phyloP scores from a whole-genome alignment of 2,888 invertebrate genomes.

The Ormyrus nitidulus region DNA sequence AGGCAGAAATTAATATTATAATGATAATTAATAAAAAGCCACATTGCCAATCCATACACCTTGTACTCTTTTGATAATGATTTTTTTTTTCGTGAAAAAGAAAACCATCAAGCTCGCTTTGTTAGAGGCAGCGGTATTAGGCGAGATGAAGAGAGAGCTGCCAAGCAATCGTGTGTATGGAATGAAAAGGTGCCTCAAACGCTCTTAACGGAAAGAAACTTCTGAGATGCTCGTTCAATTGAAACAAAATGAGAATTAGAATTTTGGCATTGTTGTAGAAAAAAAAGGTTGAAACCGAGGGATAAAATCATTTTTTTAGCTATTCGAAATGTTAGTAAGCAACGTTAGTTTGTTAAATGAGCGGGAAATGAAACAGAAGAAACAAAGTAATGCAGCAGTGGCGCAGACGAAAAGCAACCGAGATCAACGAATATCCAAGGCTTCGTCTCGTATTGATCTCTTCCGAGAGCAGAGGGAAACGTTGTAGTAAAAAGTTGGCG shows the following conservation, averaged over 20 bases:
- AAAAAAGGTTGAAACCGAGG: too few species aligned
- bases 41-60: slow-evolving; percentile 55
- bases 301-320: too few species aligned
- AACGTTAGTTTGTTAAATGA: not conserved
- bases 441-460: too few species aligned
- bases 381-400: slow-evolving; percentile 19
- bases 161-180: slow-evolving; percentile 39
- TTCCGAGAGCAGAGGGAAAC: too few species aligned
- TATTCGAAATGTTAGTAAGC: not conserved
- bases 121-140: not conserved
- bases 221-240: slow-evolving; percentile 12
- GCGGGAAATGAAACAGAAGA: slow-evolving; percentile 11
- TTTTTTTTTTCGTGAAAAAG: slow-evolving; percentile 2
- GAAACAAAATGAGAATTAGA: slow-evolving; percentile 8
- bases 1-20: slow-evolving; percentile 43
- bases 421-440: too few species aligned
- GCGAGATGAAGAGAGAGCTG: not conserved
- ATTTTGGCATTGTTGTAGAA: too few species aligned
- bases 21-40: slow-evolving; percentile 48
- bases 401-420: slow-evolving; percentile 19
- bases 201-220: slow-evolving; percentile 53
- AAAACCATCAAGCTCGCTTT: slow-evolving; percentile 27
- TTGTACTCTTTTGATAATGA: slow-evolving; percentile 37
- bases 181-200: slow-evolving; percentile 49
- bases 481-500: too few species aligned